Percentiles rank a stretch among this genome's conserved stretches.
Conservation (phyloP, 2,797 vertebrate species). For the Enteromius anoplus region DNA sequence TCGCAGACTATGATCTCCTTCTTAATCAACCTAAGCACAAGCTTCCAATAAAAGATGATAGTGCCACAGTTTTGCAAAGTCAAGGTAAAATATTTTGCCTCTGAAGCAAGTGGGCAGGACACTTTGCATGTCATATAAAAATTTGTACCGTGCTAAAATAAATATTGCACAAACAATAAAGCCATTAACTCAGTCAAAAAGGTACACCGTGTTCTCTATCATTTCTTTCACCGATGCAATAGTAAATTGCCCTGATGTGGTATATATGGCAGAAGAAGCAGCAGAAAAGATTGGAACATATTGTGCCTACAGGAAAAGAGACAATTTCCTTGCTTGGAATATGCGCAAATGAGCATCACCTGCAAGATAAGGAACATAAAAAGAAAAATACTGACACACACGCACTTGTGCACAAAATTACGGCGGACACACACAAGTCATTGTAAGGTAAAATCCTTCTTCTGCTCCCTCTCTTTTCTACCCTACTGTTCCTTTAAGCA, state of each 20-base stretch:
- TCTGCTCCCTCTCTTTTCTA: not conserved
- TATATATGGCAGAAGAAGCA: constrained; percentile 52
- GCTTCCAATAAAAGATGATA: constrained; percentile 66
- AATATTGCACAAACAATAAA: constrained; percentile 70
- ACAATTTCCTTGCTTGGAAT: constrained; percentile 29
- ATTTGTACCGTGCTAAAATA: constrained; percentile 68
- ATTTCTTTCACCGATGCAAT: constrained; percentile 54
- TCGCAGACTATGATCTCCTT: constrained; percentile 68
- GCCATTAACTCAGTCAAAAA: constrained; percentile 71
- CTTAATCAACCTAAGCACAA: constrained; percentile 72
- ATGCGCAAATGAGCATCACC: constrained; percentile 29
- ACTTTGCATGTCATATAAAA: constrained; percentile 78
- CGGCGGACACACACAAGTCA: not conserved
- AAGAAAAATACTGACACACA: constrained; percentile 27
- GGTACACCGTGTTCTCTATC: constrained; percentile 61
- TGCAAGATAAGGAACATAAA: constrained; percentile 11
- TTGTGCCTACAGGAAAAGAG: constrained; percentile 38
- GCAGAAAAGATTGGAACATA: constrained; percentile 35
- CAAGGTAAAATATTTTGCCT: constrained; percentile 73
- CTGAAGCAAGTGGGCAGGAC: constrained; percentile 65
- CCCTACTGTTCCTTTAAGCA: not conserved
- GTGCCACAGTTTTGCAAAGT: constrained; percentile 71
- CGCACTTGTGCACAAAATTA: not conserved
- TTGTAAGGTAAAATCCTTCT: not conserved
- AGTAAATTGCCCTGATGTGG: constrained; percentile 48